Conservation (phyloP, 2,113 vertebrate species). For the Gopherus evgoodei region DNA sequence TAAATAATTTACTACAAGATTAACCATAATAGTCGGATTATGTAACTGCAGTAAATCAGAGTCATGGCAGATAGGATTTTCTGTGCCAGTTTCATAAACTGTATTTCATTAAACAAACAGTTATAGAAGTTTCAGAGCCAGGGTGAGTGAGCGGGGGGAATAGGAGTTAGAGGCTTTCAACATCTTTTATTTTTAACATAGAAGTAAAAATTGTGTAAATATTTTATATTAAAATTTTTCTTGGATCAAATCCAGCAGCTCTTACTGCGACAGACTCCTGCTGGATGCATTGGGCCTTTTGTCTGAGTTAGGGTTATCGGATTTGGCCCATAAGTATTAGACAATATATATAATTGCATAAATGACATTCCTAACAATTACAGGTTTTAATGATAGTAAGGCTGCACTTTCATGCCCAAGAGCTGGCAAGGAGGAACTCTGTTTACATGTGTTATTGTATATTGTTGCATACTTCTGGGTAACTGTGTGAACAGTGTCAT, state of each 20-base stretch:
- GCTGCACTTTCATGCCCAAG: not conserved
- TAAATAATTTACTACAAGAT: not conserved
- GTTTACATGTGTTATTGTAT: not conserved
- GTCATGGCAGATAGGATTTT: not conserved
- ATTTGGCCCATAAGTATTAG: not conserved
- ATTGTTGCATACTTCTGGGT: not conserved
- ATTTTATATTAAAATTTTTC: not conserved
- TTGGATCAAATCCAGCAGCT: not conserved
- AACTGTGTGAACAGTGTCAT: not conserved
- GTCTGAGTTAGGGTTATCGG: not conserved
- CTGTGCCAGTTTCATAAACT: not conserved
- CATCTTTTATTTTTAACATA: not conserved
- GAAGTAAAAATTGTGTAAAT: not conserved
- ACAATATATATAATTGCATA: not conserved
- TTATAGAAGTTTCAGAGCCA: not conserved
- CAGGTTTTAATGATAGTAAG: not conserved
- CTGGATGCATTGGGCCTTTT: not conserved
- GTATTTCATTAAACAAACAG: not conserved
- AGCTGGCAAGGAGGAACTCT: too few species aligned
- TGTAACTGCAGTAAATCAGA: not conserved
- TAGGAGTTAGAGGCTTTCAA: not conserved
- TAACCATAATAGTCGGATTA: not conserved
- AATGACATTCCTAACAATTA: not conserved
- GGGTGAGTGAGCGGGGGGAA: rapidly evolving
- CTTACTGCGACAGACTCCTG: not conserved